Conservation (phyloP, 2,888 invertebrate species). For the Ecliptopera silaceata region DNA sequence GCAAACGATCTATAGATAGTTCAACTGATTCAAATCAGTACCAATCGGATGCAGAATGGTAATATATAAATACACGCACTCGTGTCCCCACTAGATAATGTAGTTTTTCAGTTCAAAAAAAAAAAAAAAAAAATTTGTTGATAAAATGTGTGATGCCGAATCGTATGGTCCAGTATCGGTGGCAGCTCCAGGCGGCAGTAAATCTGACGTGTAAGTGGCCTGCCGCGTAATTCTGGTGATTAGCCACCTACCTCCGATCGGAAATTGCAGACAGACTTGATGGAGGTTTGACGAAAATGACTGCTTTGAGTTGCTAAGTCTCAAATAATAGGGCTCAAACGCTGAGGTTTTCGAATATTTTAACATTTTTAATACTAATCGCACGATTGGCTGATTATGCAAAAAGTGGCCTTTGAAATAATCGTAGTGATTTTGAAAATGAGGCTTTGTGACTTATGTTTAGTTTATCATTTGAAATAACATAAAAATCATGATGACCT, state of each 20-base stretch:
- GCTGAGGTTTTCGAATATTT: conserved; percentile 6
- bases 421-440: too few species aligned
- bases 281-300: conserved; percentile 24
- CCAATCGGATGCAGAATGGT: too few species aligned
- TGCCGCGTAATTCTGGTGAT: conserved; percentile 47
- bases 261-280: conserved; percentile 43
- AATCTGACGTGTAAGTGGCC: conserved; percentile 51
- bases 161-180: conserved; percentile 2
- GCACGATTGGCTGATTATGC: background rate
- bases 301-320: conserved; percentile 15
- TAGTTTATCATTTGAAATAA: too few species aligned
- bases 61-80: too few species aligned
- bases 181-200: conserved; percentile 45
- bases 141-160: too few species aligned
- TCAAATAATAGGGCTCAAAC: conserved; percentile 9
- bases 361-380: background rate
- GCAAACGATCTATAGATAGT: too few species aligned
- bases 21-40: too few species aligned
- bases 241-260: conserved; percentile 41
- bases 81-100: too few species aligned
- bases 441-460: too few species aligned
- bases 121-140: too few species aligned
- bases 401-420: background rate
- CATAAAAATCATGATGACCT: too few species aligned
- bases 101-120: too few species aligned